These are phyloP conservation scores for Kradibia gibbosae DNA, from an alignment of 1,140 invertebrate species.

Conservation along the genomic window DNA sequence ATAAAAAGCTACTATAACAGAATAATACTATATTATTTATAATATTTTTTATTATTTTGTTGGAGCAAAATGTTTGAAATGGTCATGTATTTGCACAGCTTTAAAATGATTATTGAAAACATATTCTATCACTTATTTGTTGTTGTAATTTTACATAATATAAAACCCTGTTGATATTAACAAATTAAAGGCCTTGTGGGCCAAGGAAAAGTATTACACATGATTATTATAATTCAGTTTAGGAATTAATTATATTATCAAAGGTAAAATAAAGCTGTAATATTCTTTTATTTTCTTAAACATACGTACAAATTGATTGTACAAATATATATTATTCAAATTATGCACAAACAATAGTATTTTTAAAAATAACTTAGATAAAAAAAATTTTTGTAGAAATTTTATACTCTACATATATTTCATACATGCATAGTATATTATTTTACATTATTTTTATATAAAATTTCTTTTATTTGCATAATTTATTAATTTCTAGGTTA, in stretches of 20 bases:
- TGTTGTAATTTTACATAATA: not conserved
- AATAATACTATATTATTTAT: no score
- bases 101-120: not conserved
- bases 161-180: not conserved
- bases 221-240: not conserved
- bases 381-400: constrained; percentile 9
- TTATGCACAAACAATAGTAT: constrained; percentile 6
- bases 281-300: constrained; percentile 3
- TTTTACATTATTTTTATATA: constrained; percentile 40
- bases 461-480: constrained; percentile 28
- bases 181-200: not conserved
- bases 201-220: not conserved
- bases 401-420: constrained; percentile 27
- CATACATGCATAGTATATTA: constrained; percentile 17
- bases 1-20: no score
- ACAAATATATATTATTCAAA: constrained; percentile 28
- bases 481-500: constrained; percentile 13
- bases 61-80: no score
- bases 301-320: constrained; percentile 47
- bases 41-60: no score
- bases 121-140: not conserved
- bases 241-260: constrained; percentile 2
- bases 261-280: constrained; percentile 5
- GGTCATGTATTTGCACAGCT: not conserved
- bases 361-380: constrained; percentile 2